Evolutionary conservation across 1,140 invertebrate genomes (phyloP).

Genomic region (Drosophila tsacasi): DNA sequence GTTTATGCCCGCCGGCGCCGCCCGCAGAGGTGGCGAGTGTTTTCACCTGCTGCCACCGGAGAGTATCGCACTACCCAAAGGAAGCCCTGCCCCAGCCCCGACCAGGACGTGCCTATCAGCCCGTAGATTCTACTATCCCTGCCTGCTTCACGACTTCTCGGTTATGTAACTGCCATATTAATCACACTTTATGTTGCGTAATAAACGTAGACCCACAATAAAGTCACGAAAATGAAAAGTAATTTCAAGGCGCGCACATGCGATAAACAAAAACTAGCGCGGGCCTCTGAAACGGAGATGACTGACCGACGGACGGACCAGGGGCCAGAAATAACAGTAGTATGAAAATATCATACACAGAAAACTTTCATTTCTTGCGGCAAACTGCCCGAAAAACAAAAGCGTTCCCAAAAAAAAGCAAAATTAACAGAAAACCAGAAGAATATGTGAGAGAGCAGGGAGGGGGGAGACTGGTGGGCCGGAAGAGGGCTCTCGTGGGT

Average conservation of each 20-base stretch:
- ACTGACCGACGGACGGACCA: constrained; percentile 26
- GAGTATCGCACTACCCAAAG: constrained; percentile 1
- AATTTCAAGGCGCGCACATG: constrained; percentile 81
- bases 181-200: constrained; percentile 72
- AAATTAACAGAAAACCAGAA: constrained; percentile 61
- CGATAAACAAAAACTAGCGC: constrained; percentile 62
- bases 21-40: constrained; percentile 8
- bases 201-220: constrained; percentile 59
- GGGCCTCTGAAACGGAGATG: constrained; percentile 53
- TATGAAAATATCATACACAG: constrained; percentile 76
- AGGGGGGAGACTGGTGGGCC: not conserved
- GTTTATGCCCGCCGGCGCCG: constrained; percentile 27
- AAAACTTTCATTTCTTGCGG: constrained; percentile 80
- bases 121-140: constrained; percentile 20
- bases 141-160: not conserved
- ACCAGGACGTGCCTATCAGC: constrained; percentile 61
- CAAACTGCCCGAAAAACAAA: constrained; percentile 68
- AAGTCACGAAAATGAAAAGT: constrained; percentile 79
- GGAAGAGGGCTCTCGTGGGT: not conserved
- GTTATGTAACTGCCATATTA: constrained; percentile 59
- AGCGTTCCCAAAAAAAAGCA: constrained; percentile 52
- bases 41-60: constrained; percentile 53
- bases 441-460: constrained; percentile 40
- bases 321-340: constrained; percentile 76
- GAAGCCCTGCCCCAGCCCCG: not conserved